phyloP scores from a whole-genome alignment of 2,797 vertebrate genomes.

The Bradypodion pumilum region DNA sequence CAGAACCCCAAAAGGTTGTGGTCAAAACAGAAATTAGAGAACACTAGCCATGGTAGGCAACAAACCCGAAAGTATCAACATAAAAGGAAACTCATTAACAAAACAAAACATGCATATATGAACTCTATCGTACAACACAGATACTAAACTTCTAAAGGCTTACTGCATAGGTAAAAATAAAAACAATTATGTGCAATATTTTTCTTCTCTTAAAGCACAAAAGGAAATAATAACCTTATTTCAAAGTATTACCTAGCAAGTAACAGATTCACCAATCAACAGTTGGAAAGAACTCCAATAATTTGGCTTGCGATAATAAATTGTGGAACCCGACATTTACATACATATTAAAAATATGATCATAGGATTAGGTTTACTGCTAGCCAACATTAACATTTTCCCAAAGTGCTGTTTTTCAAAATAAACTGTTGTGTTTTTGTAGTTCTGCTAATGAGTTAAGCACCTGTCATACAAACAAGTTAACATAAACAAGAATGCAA shows the following conservation, averaged over 20 bases:
- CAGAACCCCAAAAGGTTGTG: constrained; percentile 63
- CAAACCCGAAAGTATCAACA: constrained; percentile 63
- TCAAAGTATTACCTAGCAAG: constrained; percentile 66
- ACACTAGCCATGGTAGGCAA: constrained; percentile 67
- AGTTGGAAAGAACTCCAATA: constrained; percentile 65
- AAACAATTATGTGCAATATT: constrained; percentile 80
- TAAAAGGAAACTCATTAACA: constrained; percentile 50
- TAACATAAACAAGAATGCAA: constrained; percentile 47
- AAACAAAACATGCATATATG: constrained; percentile 77
- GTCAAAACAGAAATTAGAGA: constrained; percentile 47
- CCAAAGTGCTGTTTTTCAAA: constrained; percentile 78
- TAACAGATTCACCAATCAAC: constrained; percentile 66
- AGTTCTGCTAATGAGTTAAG: constrained; percentile 66
- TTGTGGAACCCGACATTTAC: constrained; percentile 62
- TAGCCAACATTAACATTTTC: constrained; percentile 70
- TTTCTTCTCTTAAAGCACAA: constrained; percentile 81
- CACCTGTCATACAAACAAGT: constrained; percentile 61
- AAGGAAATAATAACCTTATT: constrained; percentile 53
- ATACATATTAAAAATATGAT: constrained; percentile 54
- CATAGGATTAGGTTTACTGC: constrained; percentile 59
- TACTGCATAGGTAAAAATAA: constrained; percentile 83
- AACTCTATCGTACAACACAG: constrained; percentile 76
- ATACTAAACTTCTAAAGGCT: constrained; percentile 71
- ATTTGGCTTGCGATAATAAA: constrained; percentile 64
- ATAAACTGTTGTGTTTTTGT: constrained; percentile 68